These are phyloP conservation scores for Oscheius onirici DNA, from an alignment of 2,888 invertebrate genomes.

Conservation along the genomic window DNA sequence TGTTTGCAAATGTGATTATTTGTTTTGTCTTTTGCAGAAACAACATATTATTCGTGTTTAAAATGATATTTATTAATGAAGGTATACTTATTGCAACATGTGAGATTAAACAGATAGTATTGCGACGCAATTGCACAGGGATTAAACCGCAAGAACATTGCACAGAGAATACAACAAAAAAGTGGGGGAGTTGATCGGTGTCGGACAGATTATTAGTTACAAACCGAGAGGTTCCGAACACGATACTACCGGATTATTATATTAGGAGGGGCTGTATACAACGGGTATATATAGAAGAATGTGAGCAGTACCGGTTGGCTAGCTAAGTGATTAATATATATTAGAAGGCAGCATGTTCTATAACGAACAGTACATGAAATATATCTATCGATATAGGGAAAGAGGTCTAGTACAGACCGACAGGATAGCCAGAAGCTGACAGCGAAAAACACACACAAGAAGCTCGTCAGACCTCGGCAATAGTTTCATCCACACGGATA, in stretches of 20 bases:
- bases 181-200: slow-evolving; percentile 5
- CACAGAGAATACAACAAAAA: slow-evolving; percentile 11
- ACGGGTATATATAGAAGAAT: not conserved
- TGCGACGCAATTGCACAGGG: slow-evolving; percentile 14
- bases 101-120: slow-evolving; percentile 16
- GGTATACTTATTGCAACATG: slow-evolving; percentile 17
- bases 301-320: slow-evolving; percentile 21
- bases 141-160: slow-evolving; percentile 2
- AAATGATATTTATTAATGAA: slow-evolving; percentile 17
- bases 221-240: not conserved
- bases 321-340: slow-evolving; percentile 22
- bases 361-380: slow-evolving; percentile 61
- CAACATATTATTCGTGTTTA: no score
- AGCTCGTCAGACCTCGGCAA: not conserved
- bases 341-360: slow-evolving; percentile 49
- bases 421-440: slow-evolving; percentile 43
- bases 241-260: not conserved
- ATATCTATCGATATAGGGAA: slow-evolving; percentile 62
- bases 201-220: slow-evolving; percentile 14
- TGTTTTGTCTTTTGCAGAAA: not conserved
- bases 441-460: slow-evolving; percentile 24
- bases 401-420: slow-evolving; percentile 47
- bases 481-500: not conserved
- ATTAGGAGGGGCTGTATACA: not conserved
- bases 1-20: not conserved